These are phyloP conservation scores for Apodemus speciosus DNA, from an alignment of 2,113 vertebrate genomes.

Conservation along the genomic window DNA sequence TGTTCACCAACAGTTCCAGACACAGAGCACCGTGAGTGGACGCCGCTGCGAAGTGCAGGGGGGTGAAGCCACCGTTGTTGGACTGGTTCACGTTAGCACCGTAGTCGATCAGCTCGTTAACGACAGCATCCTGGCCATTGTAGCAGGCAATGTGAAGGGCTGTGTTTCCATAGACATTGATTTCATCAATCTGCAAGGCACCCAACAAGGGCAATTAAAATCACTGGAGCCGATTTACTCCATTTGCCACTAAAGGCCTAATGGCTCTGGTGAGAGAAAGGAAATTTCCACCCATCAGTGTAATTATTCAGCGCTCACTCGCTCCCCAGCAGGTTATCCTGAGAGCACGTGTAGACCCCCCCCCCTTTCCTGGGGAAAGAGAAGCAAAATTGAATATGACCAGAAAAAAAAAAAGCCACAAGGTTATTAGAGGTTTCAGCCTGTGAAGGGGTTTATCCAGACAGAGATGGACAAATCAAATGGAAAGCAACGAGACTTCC, in stretches of 20 bases:
- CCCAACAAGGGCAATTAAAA: conserved; percentile 53
- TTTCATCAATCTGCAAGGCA: conserved; percentile 93
- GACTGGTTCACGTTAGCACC: conserved; percentile 97
- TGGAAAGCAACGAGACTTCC: not conserved
- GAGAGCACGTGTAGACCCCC: not conserved
- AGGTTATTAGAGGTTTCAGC: not conserved
- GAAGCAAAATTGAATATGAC: not conserved
- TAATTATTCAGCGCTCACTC: conserved; percentile 1
- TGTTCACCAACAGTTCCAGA: conserved; percentile 96
- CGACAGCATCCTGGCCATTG: conserved; percentile 96
- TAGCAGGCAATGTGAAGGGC: conserved; percentile 97
- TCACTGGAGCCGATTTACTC: conserved; percentile 33
- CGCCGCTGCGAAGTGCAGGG: conserved; percentile 96
- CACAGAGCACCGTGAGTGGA: conserved; percentile 96
- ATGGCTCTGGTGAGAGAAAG: not conserved
- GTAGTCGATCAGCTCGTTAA: conserved; percentile 95
- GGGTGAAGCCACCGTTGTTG: conserved; percentile 97
- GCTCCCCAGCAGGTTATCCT: not conserved
- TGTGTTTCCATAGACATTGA: conserved; percentile 96
- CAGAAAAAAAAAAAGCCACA: not conserved
- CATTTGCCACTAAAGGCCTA: conserved; percentile 31
- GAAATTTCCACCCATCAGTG: not conserved
- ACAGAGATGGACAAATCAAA: not conserved
- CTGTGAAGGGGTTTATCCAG: not conserved
- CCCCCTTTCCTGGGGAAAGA: not conserved